These are phyloP conservation scores for Rhipidura dahli DNA, from an alignment of 2,113 vertebrate genomes.

Conservation along the genomic window DNA sequence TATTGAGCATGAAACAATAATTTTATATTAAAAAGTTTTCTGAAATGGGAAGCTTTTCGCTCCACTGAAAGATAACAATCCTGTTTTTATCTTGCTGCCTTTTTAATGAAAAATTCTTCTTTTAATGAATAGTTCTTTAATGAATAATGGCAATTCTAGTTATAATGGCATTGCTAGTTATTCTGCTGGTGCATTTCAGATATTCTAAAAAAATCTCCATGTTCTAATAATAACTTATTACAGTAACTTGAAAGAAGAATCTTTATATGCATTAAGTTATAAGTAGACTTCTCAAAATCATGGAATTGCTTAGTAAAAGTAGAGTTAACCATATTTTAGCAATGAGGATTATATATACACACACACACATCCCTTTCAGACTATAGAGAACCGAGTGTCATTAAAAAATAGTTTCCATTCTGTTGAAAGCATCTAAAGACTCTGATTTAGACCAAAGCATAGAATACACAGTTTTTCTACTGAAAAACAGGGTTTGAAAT, in stretches of 20 bases:
- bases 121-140: not conserved
- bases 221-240: not conserved
- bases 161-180: not conserved
- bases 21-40: not conserved
- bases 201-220: not conserved
- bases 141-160: not conserved
- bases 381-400: not conserved
- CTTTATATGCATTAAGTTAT: not conserved
- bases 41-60: not conserved
- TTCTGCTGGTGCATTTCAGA: not conserved
- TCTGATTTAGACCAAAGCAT: not conserved
- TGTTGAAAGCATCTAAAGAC: not conserved
- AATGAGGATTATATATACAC: not conserved
- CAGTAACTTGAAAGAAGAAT: not conserved
- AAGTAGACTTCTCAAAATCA: not conserved
- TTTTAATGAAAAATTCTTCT: slow-evolving; percentile 8
- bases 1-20: not conserved
- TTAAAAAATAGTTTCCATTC: not conserved
- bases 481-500: not conserved
- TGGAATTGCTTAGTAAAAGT: not conserved
- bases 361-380: not conserved
- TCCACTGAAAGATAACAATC: not conserved
- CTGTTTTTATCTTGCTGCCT: not conserved
- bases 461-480: not conserved
- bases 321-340: not conserved